A percentile compares a stretch with the other conserved stretches of the same genome.
These are phyloP conservation scores for Trogon melanurus DNA, from an alignment of 2,113 vertebrate species.

Conservation along the genomic window DNA sequence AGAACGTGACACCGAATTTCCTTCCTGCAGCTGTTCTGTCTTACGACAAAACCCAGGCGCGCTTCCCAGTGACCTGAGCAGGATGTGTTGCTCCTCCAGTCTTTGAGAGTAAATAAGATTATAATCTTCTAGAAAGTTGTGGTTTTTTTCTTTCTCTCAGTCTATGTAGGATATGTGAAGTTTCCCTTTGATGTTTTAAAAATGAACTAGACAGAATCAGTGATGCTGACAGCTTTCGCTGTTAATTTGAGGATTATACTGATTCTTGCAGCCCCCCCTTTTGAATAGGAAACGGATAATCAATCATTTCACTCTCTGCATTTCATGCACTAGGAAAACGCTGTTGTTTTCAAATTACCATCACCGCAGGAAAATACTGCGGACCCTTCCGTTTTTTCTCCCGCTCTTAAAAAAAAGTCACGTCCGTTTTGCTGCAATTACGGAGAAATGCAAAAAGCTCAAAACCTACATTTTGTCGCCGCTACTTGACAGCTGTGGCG, in stretches of 20 bases:
- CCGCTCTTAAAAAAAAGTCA: neutral
- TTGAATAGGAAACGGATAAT: neutral
- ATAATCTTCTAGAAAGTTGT: neutral
- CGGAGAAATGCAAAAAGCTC: neutral
- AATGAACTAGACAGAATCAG: neutral
- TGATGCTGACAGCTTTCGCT: neutral
- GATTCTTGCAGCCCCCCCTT: neutral
- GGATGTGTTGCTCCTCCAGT: neutral
- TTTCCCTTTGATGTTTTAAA: neutral
- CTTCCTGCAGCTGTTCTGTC: neutral
- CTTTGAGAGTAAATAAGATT: neutral
- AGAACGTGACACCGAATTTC: rapidly evolving
- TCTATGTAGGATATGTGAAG: neutral
- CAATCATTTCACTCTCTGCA: neutral
- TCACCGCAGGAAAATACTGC: neutral
- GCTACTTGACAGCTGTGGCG: neutral
- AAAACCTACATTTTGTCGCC: neutral
- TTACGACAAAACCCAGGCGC: rapidly evolving
- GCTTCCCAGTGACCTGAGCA: neutral
- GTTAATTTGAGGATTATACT: neutral
- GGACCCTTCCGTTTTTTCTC: neutral
- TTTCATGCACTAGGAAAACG: neutral
- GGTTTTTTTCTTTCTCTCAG: neutral
- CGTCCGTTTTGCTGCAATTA: neutral
- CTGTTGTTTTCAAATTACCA: neutral